A percentile compares a stretch with the other conserved stretches of the same genome.
Evolutionary conservation across 2,888 invertebrate genomes (phyloP).

Genomic region (Zaprionus obscuricornis): DNA sequence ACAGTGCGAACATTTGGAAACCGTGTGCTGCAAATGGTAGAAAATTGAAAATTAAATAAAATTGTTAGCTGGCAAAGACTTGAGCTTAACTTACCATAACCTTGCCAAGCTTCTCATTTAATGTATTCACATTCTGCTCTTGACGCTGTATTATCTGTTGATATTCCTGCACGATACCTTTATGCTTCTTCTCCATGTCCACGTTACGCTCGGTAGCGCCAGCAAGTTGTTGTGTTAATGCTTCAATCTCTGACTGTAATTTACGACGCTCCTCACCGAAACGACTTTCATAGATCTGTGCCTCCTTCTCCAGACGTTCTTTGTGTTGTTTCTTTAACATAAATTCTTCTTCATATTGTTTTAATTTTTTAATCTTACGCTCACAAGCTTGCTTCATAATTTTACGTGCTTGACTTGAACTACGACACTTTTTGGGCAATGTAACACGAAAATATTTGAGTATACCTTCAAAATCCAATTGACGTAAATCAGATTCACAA

Average conservation of each 20-base stretch:
- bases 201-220: conserved; percentile 90
- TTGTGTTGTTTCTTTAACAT: conserved; percentile 88
- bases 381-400: conserved; percentile 95
- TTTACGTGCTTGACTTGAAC: conserved; percentile 93
- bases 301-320: conserved; percentile 86
- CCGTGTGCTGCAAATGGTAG: conserved; percentile 83
- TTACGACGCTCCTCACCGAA: conserved; percentile 84
- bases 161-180: conserved; percentile 94
- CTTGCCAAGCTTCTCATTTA: conserved; percentile 85
- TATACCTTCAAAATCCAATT: conserved; percentile 98
- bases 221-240: conserved; percentile 90
- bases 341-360: conserved; percentile 97
- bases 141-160: conserved; percentile 95
- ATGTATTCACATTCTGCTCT: conserved; percentile 90
- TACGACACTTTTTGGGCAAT: conserved; percentile 97
- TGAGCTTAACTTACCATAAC: conserved; percentile 86
- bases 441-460: conserved; percentile 99
- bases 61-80: no score
- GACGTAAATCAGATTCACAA: conserved; percentile 94
- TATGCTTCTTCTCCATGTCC: conserved; percentile 89
- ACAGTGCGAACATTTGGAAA: conserved; percentile 84
- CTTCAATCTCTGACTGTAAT: conserved; percentile 83
- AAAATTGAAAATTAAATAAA: background rate
- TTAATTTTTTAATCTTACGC: conserved; percentile 95
- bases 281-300: conserved; percentile 89